phyloP scores from a whole-genome alignment of 2,888 invertebrate species.

The Andrena dorsata region DNA sequence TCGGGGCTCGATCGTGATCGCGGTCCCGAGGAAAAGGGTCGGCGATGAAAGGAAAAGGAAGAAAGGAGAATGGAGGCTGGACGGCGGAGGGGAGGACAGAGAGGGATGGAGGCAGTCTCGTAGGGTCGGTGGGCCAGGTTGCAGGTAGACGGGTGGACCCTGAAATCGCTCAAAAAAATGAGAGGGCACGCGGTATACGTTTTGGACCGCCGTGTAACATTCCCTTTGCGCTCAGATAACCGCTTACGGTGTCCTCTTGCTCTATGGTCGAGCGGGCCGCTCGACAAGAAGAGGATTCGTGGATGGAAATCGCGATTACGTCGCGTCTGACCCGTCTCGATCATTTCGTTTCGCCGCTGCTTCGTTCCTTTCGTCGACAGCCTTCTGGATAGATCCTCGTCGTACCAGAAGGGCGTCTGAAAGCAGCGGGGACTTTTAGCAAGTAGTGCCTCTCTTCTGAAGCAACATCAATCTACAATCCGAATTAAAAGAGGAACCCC shows the following conservation, averaged over 20 bases:
- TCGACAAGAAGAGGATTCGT: conserved; percentile 42
- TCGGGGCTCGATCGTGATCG: conserved; percentile 70
- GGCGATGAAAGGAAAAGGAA: conserved; percentile 41
- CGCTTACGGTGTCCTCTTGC: conserved; percentile 55
- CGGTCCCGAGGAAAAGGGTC: conserved; percentile 51
- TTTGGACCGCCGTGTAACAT: conserved; percentile 48
- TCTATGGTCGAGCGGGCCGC: conserved; percentile 29
- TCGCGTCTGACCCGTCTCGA: conserved; percentile 37
- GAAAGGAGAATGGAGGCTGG: conserved; percentile 26
- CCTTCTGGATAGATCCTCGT: neutral
- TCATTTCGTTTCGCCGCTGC: conserved; percentile 21
- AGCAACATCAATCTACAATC: too few relatives aligned
- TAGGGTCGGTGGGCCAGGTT: conserved; percentile 70
- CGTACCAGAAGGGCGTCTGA: neutral
- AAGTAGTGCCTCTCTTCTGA: too few relatives aligned
- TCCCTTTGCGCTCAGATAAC: conserved; percentile 47
- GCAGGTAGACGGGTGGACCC: conserved; percentile 74
- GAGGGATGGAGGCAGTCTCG: conserved; percentile 54
- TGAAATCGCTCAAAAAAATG: conserved; percentile 72
- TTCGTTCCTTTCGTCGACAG: conserved; percentile 3
- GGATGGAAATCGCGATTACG: conserved; percentile 57
- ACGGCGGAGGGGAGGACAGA: conserved; percentile 13
- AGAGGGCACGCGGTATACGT: conserved; percentile 59
- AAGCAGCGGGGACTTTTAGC: neutral
- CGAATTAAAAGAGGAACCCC: too few relatives aligned